Percentiles rank a stretch among this genome's conserved stretches.
phyloP scores from a whole-genome alignment of 37 sponge, comb jelly and placozoan genomes.

The Theonella swinhoei region DNA sequence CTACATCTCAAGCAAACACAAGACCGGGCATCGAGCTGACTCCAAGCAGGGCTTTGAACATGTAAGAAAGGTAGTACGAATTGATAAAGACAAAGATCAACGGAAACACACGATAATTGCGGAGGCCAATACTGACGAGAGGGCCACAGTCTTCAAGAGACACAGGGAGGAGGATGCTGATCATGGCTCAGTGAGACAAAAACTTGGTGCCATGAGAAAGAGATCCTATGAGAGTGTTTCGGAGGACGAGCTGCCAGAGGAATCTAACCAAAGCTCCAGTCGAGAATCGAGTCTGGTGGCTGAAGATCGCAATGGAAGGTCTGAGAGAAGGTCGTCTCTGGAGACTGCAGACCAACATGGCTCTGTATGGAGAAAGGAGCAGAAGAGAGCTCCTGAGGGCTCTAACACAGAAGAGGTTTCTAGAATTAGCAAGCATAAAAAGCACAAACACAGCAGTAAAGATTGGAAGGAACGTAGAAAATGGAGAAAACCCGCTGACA shows the following conservation, averaged over 20 bases:
- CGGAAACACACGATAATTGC: no score
- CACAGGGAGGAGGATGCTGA: neutral
- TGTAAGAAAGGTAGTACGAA: no score
- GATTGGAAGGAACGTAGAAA: neutral
- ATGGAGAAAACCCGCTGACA: neutral
- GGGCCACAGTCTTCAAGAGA: neutral
- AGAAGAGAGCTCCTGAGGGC: neutral
- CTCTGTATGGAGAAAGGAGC: neutral
- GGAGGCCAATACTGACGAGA: no score
- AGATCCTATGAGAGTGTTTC: slow-evolving; percentile 39
- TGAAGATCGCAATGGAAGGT: neutral
- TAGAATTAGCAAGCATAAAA: neutral
- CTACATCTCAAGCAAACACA: neutral
- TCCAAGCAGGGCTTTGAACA: no score
- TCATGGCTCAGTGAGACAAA: neutral
- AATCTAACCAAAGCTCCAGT: neutral
- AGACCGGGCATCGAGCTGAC: no score
- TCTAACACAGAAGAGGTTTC: neutral
- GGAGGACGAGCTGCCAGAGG: slow-evolving; percentile 17
- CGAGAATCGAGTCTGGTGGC: neutral
- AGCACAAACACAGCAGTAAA: no score
- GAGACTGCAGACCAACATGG: neutral
- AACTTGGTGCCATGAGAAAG: neutral
- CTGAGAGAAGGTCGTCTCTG: neutral
- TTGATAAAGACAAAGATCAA: no score